A percentile compares a stretch with the other conserved stretches of the same genome.
Evolutionary conservation across 2,113 vertebrate species (phyloP).

Genomic region (Marmota flaviventris): DNA sequence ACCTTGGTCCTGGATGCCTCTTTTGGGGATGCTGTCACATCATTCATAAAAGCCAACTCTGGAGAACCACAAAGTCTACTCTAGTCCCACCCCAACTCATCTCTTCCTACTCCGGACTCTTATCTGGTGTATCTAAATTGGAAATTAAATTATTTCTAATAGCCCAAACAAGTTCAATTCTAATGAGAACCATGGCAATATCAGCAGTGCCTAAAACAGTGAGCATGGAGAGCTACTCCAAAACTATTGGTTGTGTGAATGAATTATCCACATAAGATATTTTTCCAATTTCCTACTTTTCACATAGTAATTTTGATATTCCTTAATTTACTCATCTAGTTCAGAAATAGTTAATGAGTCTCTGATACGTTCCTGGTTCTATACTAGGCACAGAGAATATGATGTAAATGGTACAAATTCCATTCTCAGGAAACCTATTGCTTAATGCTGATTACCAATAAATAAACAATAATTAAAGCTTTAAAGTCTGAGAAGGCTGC

Average conservation of each 20-base stretch:
- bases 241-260: background rate
- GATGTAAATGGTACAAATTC: background rate
- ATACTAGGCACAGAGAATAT: background rate
- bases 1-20: too few relatives aligned
- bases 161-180: background rate
- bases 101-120: background rate
- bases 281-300: background rate
- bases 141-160: background rate
- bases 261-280: background rate
- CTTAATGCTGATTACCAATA: background rate
- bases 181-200: background rate
- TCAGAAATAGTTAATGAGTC: background rate
- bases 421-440: background rate
- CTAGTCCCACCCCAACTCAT: background rate
- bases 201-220: background rate
- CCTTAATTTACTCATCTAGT: background rate
- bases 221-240: background rate
- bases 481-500: background rate
- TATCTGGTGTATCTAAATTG: background rate
- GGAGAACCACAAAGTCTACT: background rate
- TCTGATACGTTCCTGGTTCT: background rate
- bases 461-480: background rate
- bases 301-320: background rate
- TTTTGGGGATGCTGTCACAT: background rate
- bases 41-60: background rate